Conservation (phyloP, 2,797 vertebrate genomes). For the Prunella strophiata region DNA sequence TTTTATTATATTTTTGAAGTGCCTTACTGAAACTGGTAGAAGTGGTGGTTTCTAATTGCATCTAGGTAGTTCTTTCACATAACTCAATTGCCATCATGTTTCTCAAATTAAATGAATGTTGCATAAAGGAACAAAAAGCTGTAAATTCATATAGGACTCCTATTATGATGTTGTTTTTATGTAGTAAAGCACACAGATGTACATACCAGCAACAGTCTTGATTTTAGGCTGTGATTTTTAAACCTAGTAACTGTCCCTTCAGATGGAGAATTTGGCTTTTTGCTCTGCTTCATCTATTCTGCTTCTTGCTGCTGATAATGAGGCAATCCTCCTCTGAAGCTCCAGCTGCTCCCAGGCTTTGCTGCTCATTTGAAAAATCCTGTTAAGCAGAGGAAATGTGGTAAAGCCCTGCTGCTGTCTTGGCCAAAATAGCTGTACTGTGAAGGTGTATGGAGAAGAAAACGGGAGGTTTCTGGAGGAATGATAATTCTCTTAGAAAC, state of each 20-base stretch:
- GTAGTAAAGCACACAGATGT: neutral
- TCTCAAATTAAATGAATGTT: neutral
- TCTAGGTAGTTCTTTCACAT: neutral
- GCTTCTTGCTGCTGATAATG: neutral
- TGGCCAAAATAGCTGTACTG: neutral
- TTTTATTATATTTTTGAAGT: slow-evolving; percentile 5
- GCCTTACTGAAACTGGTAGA: neutral
- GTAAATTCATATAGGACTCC: neutral
- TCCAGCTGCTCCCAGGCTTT: neutral
- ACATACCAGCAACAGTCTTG: neutral
- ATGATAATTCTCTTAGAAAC: neutral
- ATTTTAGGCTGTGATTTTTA: neutral
- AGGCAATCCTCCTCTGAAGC: neutral
- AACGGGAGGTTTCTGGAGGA: neutral
- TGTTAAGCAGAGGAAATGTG: neutral
- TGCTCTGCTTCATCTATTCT: neutral
- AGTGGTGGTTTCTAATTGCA: neutral
- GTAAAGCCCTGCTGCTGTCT: neutral
- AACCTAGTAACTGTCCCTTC: neutral
- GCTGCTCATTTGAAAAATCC: slow-evolving; percentile 2
- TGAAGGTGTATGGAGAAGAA: neutral
- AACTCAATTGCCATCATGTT: neutral
- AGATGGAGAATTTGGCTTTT: neutral
- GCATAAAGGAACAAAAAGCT: neutral
- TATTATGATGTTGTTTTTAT: neutral